Conservation (phyloP, 2,888 invertebrate genomes). For the Pterostichus madidus region DNA sequence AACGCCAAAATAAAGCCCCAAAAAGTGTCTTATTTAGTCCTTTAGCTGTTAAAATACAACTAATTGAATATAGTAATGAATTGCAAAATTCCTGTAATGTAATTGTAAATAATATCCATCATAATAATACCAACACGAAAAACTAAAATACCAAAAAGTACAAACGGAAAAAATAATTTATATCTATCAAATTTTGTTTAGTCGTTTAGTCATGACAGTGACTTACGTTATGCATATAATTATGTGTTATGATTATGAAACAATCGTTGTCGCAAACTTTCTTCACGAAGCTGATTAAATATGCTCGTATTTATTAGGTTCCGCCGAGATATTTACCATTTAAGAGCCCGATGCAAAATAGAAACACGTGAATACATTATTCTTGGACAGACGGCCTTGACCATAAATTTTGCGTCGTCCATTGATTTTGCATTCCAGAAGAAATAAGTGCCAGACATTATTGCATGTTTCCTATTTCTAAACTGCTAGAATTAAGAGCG, state of each 20-base stretch:
- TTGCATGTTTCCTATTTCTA: conserved; percentile 44
- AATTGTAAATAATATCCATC: too few species aligned
- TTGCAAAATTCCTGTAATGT: too few species aligned
- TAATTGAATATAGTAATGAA: too few species aligned
- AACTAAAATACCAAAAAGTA: not conserved
- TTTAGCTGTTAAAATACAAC: too few species aligned
- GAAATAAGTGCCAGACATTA: conserved; percentile 13
- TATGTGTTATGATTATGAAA: not conserved
- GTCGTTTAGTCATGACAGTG: conserved; percentile 22
- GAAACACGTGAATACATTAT: conserved; percentile 55
- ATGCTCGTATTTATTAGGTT: conserved; percentile 34
- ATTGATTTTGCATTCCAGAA: conserved; percentile 53
- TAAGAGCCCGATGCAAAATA: conserved; percentile 38
- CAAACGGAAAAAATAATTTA: conserved; percentile 10
- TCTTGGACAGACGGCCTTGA: conserved; percentile 32
- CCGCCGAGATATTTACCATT: conserved; percentile 36
- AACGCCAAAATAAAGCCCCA: too few species aligned
- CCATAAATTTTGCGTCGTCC: conserved; percentile 43
- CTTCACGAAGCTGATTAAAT: conserved; percentile 35
- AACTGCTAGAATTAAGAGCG: conserved; percentile 3
- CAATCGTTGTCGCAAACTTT: conserved; percentile 14
- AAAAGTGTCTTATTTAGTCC: too few species aligned
- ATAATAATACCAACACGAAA: not conserved
- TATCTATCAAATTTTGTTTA: not conserved
- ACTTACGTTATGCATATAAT: not conserved